Conservation (phyloP, 2,113 vertebrate genomes). For the Myodes glareolus region DNA sequence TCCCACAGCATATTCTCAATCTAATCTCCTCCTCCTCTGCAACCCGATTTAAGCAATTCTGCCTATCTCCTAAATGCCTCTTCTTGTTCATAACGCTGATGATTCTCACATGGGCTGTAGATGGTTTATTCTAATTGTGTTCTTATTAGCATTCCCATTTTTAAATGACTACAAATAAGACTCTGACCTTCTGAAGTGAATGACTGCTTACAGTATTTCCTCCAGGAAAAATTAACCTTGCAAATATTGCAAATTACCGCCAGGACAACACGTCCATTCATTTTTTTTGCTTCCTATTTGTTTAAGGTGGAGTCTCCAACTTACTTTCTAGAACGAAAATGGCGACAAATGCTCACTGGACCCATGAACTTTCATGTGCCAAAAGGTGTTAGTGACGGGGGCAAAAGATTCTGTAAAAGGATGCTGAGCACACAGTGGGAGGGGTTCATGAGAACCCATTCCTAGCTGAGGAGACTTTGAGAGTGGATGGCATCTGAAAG, state of each 20-base stretch:
- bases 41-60: slow-evolving; percentile 70
- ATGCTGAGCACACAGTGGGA: neutral
- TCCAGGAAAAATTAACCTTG: slow-evolving; percentile 72
- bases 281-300: slow-evolving; percentile 37
- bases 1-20: slow-evolving; percentile 47
- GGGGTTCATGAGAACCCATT: neutral
- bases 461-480: neutral
- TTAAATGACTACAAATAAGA: slow-evolving; percentile 73
- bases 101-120: slow-evolving; percentile 74
- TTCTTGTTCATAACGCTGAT: slow-evolving; percentile 76
- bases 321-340: neutral
- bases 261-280: neutral
- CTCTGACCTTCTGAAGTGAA: slow-evolving; percentile 73
- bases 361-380: slow-evolving; percentile 27
- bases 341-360: neutral
- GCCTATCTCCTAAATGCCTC: slow-evolving; percentile 66
- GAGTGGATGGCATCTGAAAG: neutral
- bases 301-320: neutral
- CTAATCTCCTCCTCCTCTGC: slow-evolving; percentile 54
- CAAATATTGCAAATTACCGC: slow-evolving; percentile 42
- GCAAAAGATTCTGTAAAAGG: neutral
- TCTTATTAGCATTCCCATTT: slow-evolving; percentile 77
- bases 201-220: slow-evolving; percentile 47
- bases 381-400: neutral
- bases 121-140: slow-evolving; percentile 75